These are phyloP conservation scores for Margaritifera margaritifera DNA, from an alignment of 2,888 invertebrate genomes.

Conservation along the genomic window DNA sequence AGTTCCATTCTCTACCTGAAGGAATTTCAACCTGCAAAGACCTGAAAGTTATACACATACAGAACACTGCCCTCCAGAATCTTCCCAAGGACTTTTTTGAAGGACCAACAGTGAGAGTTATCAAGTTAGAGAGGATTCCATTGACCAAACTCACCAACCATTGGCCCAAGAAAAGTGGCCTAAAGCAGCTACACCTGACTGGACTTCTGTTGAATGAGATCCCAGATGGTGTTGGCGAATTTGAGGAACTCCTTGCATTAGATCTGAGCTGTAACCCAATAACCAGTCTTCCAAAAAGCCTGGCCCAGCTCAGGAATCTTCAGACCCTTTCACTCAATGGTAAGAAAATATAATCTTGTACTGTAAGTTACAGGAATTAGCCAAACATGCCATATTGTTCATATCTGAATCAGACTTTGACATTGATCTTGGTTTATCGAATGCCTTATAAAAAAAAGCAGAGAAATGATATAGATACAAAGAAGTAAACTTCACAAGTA, in stretches of 20 bases:
- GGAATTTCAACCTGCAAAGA: slow-evolving; percentile 42
- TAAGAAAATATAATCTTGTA: slow-evolving; percentile 17
- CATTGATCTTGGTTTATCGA: no score
- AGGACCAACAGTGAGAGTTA: slow-evolving; percentile 24
- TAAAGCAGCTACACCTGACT: slow-evolving; percentile 50
- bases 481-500: no score
- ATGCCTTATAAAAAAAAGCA: no score
- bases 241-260: slow-evolving; percentile 48
- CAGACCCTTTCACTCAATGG: slow-evolving; percentile 49
- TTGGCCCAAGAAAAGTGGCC: slow-evolving; percentile 36
- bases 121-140: slow-evolving; percentile 35
- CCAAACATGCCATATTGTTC: background rate
- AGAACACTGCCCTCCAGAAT: slow-evolving; percentile 36
- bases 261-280: slow-evolving; percentile 60
- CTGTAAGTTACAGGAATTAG: background rate
- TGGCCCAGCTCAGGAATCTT: slow-evolving; percentile 51
- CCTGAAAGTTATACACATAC: slow-evolving; percentile 45
- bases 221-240: slow-evolving; percentile 50
- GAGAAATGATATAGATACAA: no score
- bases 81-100: slow-evolving; percentile 51
- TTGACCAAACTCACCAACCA: slow-evolving; percentile 46
- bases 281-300: slow-evolving; percentile 53
- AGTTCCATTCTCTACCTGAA: slow-evolving; percentile 31
- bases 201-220: slow-evolving; percentile 52
- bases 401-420: background rate